Percentiles rank a stretch among this genome's conserved stretches.
phyloP scores from a whole-genome alignment of 2,113 vertebrate species.

The Scartelaos histophorus region DNA sequence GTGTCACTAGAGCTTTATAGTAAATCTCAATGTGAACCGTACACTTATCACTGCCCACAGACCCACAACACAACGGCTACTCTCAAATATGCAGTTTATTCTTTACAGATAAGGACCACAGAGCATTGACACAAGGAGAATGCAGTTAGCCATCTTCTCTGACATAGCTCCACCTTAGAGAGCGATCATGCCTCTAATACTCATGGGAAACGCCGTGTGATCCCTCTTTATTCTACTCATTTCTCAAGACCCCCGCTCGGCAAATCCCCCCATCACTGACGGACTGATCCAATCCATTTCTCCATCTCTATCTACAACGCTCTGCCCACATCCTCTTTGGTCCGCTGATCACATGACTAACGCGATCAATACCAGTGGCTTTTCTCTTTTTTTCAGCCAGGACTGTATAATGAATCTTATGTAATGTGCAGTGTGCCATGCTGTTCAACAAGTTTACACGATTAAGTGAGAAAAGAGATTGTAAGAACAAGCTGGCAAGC shows the following conservation, averaged over 20 bases:
- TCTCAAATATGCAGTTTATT: slow-evolving; percentile 23
- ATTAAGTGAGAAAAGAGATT: slow-evolving; percentile 6
- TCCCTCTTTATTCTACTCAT: slow-evolving; percentile 26
- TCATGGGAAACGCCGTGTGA: slow-evolving; percentile 10
- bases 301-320: slow-evolving; percentile 7
- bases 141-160: slow-evolving; percentile 9
- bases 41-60: slow-evolving; percentile 63
- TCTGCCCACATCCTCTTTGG: slow-evolving; percentile 23
- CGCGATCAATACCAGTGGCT: slow-evolving; percentile 66
- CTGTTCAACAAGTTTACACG: slow-evolving; percentile 16
- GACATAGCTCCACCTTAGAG: slow-evolving; percentile 48
- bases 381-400: slow-evolving; percentile 62
- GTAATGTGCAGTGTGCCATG: slow-evolving; percentile 50
- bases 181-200: slow-evolving; percentile 52
- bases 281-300: slow-evolving; percentile 31
- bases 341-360: slow-evolving; percentile 58
- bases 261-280: slow-evolving; percentile 20
- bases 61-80: slow-evolving; percentile 27
- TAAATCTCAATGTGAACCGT: slow-evolving; percentile 37
- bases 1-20: slow-evolving; percentile 2
- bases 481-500: slow-evolving; percentile 14
- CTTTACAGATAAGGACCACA: slow-evolving; percentile 42
- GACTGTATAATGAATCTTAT: slow-evolving; percentile 63
- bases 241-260: slow-evolving; percentile 39
- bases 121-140: slow-evolving; percentile 45